Evolutionary conservation across 2,113 vertebrate genomes (phyloP).

Genomic region (Urocitellus parryii): DNA sequence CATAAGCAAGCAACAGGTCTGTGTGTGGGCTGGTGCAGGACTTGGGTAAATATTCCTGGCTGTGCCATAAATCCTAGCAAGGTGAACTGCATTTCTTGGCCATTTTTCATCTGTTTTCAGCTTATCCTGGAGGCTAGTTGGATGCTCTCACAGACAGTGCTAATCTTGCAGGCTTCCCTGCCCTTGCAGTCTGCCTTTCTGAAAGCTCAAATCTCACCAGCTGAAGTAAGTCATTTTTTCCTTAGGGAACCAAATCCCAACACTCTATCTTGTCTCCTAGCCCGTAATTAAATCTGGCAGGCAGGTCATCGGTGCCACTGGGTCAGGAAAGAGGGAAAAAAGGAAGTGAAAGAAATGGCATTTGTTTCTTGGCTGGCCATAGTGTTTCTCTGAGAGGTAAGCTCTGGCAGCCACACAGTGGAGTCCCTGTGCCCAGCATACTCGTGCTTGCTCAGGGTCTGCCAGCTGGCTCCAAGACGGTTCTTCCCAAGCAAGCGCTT

Average conservation of each 20-base stretch:
- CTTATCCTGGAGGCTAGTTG: not conserved
- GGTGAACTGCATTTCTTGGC: not conserved
- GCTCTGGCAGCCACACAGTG: slow-evolving; percentile 60
- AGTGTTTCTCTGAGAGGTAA: slow-evolving; percentile 37
- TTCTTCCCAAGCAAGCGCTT: slow-evolving; percentile 54
- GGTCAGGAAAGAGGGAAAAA: slow-evolving; percentile 70
- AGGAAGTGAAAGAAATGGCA: slow-evolving; percentile 66
- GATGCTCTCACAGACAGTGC: not conserved
- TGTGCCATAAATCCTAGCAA: not conserved
- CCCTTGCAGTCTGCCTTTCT: slow-evolving; percentile 22
- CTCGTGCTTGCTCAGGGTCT: not conserved
- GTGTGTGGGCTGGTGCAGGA: not conserved
- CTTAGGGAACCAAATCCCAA: slow-evolving; percentile 65
- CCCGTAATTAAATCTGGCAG: slow-evolving; percentile 70
- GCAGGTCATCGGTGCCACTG: slow-evolving; percentile 67
- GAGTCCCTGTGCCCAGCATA: slow-evolving; percentile 65
- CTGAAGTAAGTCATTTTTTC: slow-evolving; percentile 54
- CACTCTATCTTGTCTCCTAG: slow-evolving; percentile 56
- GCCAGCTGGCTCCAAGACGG: slow-evolving; percentile 63
- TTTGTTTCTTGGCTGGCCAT: slow-evolving; percentile 69
- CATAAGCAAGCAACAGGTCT: not conserved
- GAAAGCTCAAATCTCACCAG: not conserved
- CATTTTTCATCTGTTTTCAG: slow-evolving; percentile 43
- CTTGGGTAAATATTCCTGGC: not conserved
- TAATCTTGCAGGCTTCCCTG: not conserved